Base-by-base conservation (phyloP, 2,797 vertebrate species). In the Sebastes kiyomatsui region DNA sequence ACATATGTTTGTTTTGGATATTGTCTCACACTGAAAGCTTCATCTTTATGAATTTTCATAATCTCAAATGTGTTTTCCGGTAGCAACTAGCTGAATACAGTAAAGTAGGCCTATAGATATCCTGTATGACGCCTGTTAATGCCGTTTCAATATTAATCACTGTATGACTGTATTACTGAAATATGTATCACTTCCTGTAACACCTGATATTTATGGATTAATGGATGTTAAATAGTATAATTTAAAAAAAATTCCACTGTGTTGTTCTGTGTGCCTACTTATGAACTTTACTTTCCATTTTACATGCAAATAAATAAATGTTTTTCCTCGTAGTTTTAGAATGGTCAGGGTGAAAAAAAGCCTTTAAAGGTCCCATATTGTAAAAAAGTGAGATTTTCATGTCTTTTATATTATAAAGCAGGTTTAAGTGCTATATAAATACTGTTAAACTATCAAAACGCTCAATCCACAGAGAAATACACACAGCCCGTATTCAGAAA, bases 391-490 rank as follows among this genome's bases (percentile, higher is more conserved):
- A 1, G 38, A 42, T 42, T 42, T 16, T 42, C 38, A 42, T 42
- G 38, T 42, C 0, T 42, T 42, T 42, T 42, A 0, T 42, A 42
- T 42, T 42, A 42, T 7, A 42, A 42, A 42, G 6, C 38, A 42
- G 0, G 14, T 42, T 42, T 42, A 42, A 42, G 38, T 42, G 14
- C 38, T 42, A 42, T 16, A 42, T 42, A 42, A 16, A 42, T 42
- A 42, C 38, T 42, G 38, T 42, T 3, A 42, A 42, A 42, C 1
- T 42, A 42, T 16, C 14, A 16, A 7, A 42, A 16, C 38, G 6
- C 14, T 42, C 14, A 42, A 42, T 42, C 14, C 14, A 42, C 38
- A 42, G 38, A 42, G 38, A 0, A 42, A 42, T 16, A 42, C 38
- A 42, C 38, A 42, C 38, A 42, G 14, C 38, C 6, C 14, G 14